A percentile compares a stretch with the other conserved stretches of the same genome.
phyloP scores from a whole-genome alignment of 2,888 invertebrate genomes.

The Labia minor region DNA sequence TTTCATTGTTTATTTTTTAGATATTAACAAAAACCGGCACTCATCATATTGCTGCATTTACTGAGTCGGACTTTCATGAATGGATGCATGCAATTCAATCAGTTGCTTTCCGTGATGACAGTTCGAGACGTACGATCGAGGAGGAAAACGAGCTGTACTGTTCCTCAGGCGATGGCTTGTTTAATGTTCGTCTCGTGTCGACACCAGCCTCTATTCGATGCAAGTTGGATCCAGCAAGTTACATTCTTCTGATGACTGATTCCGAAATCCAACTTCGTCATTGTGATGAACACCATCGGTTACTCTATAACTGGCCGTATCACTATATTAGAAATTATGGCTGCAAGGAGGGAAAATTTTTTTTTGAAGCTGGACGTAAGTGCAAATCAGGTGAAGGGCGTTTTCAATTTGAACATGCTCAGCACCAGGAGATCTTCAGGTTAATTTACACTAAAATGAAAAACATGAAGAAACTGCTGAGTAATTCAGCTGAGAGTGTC shows the following conservation, averaged over 20 bases:
- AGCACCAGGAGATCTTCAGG: constrained; percentile 71
- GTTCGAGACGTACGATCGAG: constrained; percentile 54
- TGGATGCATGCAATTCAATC: constrained; percentile 72
- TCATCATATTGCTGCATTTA: constrained; percentile 48
- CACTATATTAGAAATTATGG: constrained; percentile 73
- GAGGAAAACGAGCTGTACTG: constrained; percentile 84
- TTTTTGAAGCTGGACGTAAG: constrained; percentile 78
- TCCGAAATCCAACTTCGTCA: constrained; percentile 64
- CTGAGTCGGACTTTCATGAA: constrained; percentile 57
- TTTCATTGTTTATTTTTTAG: constrained; percentile 30
- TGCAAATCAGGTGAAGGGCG: constrained; percentile 77
- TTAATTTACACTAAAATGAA: constrained; percentile 76
- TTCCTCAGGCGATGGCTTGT: constrained; percentile 67
- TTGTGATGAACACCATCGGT: constrained; percentile 46
- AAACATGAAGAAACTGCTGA: constrained; percentile 71
- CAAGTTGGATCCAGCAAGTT: constrained; percentile 57
- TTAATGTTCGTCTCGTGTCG: constrained; percentile 62
- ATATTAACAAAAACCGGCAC: constrained; percentile 61
- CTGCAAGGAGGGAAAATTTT: constrained; percentile 74
- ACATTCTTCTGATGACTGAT: constrained; percentile 61
- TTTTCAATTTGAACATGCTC: constrained; percentile 67
- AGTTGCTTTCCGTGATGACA: constrained; percentile 65
- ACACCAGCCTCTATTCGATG: constrained; percentile 71
- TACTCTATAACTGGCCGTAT: constrained; percentile 72
- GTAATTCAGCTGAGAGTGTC: constrained; percentile 37